Evolutionary conservation across 53 echinoderm and acorn worm species (phyloP).

Genomic region (Apostichopus leukothele): DNA sequence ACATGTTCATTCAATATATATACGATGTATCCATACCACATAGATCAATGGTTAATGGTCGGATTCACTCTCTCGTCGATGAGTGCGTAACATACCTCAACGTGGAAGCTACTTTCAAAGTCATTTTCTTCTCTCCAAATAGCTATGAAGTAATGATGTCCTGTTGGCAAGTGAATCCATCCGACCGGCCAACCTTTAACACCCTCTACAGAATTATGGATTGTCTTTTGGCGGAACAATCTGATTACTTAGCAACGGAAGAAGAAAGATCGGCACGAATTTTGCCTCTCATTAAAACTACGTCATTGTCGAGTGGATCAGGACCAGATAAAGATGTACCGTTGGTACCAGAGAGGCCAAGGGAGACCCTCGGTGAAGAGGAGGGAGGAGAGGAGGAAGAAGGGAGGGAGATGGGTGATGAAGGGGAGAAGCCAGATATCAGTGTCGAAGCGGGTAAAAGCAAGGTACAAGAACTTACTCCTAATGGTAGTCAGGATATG

Average conservation of each 20-base stretch:
- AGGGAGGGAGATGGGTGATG: neutral
- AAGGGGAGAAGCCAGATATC: neutral
- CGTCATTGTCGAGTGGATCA: neutral
- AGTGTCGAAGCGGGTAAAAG: neutral
- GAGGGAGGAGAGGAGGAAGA: neutral
- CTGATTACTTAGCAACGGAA: conserved; percentile 63
- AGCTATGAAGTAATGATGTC: conserved; percentile 68
- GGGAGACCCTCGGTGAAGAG: conserved; percentile 12
- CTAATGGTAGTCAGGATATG: too few relatives aligned
- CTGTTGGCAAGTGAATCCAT: conserved; percentile 66
- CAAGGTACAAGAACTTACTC: neutral
- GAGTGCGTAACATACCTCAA: too few relatives aligned
- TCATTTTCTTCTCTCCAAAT: neutral
- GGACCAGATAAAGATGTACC: neutral
- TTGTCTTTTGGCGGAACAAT: conserved; percentile 54
- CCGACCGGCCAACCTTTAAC: conserved; percentile 70
- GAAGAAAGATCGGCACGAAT: conserved; percentile 37
- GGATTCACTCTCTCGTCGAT: too few relatives aligned
- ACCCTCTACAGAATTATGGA: conserved; percentile 60
- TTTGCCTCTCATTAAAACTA: conserved; percentile 24
- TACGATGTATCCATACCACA: too few relatives aligned
- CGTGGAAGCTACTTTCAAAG: too few relatives aligned
- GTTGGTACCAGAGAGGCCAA: conserved; percentile 31
- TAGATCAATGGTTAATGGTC: too few relatives aligned
- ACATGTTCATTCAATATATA: too few relatives aligned